Percentiles rank a stretch among this genome's conserved stretches.
These are phyloP conservation scores for Hypsopygia costalis DNA, from an alignment of 2,888 invertebrate genomes.

Conservation along the genomic window DNA sequence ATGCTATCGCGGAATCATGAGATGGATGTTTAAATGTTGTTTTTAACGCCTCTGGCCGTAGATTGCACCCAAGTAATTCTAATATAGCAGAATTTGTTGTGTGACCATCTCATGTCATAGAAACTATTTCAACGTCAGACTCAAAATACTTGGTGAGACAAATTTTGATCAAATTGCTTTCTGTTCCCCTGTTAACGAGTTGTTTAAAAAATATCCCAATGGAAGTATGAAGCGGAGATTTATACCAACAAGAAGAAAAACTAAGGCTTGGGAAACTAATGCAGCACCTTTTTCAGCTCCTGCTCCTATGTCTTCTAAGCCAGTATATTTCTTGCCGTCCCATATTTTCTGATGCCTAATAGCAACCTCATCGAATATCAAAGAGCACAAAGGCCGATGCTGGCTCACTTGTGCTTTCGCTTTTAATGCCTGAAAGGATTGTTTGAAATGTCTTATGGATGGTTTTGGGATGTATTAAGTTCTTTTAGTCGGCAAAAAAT, in stretches of 20 bases:
- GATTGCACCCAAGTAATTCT: not conserved
- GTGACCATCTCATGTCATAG: no score
- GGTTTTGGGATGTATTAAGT: no score
- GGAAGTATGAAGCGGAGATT: no score
- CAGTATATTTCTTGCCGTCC: constrained; percentile 18
- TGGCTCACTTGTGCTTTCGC: not conserved
- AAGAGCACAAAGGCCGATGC: not conserved
- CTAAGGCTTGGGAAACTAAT: not conserved
- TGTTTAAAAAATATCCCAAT: no score
- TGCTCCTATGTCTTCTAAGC: constrained; percentile 15
- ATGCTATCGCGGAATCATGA: constrained; percentile 8
- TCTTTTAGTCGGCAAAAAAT: no score
- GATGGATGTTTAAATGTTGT: constrained; percentile 3
- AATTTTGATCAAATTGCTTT: no score
- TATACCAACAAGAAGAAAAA: no score
- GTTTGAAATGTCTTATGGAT: no score
- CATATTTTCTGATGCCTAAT: constrained; percentile 8
- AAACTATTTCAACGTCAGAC: no score
- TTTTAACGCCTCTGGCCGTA: constrained; percentile 3
- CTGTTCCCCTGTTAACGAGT: no score
- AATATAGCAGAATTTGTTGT: constrained; percentile 7
- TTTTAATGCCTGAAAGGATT: constrained; percentile 5
- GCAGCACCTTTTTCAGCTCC: constrained; percentile 7
- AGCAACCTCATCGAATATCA: constrained; percentile 1
- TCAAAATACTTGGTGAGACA: no score